Base-by-base conservation (phyloP, 2,113 vertebrate genomes). In the Romanogobio albipinnatus region DNA sequence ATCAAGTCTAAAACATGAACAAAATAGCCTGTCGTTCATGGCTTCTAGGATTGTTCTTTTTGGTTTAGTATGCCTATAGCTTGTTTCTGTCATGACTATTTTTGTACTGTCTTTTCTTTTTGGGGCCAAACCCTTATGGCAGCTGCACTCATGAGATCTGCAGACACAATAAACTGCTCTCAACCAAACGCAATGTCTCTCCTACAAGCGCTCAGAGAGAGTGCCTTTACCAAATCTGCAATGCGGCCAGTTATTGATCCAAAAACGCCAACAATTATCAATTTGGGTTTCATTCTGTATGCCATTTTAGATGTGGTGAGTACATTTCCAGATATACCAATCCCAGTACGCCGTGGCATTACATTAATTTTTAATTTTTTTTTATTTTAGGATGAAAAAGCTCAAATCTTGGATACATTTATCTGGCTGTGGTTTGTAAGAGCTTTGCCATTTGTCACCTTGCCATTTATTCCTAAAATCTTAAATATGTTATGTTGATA, bases 241-340 rank as follows among this genome's bases (percentile, higher is more conserved):
- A 84, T 94, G 9, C 89, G 94, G 1, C 94, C 94, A 0, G 94
- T 94, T 24, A 76, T 80, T 45, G 85, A 89, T 86, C 68, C 87
- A 45, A 62, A 29, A 0, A 91, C 91, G 2, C 0, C 26, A 49
- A 93, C 87, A 15, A 87, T 87, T 1, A 58, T 94, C 88, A 71
- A 0, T 36, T 47, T 64, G 0, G 39, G 0, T 77, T 93, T 95
- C 75, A 88, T 76, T 17, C 15, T 95, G 82, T 94, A 93, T 22
- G 92, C 90, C 9, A 93, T 94, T 36, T 86, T 95, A 5, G 94
- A 91, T 85, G 94, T 95, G 93, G 94, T 95, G 89, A 19, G 93
- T 92, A 45, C 11, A 43, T 43, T 11, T 43, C 68, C 36, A n/a
- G 6, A 43, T 43, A 71, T 43, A 43, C 68, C 33, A 71, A 43